Evolutionary conservation across 2,113 vertebrate species (phyloP).

Genomic region (Rostratula benghalensis): DNA sequence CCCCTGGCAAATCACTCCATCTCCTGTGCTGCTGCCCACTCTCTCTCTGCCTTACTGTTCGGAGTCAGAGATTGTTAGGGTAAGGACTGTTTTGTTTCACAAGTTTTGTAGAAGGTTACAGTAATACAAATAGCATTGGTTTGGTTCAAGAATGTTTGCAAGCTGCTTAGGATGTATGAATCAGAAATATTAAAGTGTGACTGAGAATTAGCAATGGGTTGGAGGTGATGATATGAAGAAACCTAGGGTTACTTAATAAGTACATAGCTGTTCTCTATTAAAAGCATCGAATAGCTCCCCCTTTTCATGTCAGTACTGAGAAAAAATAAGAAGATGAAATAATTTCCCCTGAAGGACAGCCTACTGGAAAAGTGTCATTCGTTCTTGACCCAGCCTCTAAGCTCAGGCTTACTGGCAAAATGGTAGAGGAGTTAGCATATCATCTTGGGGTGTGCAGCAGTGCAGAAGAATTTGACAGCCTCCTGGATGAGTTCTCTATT

Average conservation of each 20-base stretch:
- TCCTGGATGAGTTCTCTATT: constrained; percentile 58
- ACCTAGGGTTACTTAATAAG: background rate
- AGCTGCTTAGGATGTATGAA: background rate
- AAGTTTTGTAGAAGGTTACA: background rate
- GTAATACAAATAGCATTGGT: background rate
- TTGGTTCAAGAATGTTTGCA: background rate
- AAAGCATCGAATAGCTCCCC: constrained; percentile 17
- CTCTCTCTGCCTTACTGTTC: background rate
- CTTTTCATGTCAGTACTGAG: constrained; percentile 1
- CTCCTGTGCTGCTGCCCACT: background rate
- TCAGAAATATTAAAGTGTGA: background rate
- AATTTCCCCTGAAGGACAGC: constrained; percentile 67
- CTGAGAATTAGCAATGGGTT: background rate
- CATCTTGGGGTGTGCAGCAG: constrained; percentile 54
- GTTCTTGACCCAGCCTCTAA: constrained; percentile 67
- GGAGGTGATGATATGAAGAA: constrained; percentile 11
- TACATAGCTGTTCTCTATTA: constrained; percentile 25
- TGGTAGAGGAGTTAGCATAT: constrained; percentile 65
- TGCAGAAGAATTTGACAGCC: constrained; percentile 74
- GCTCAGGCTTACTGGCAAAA: constrained; percentile 70
- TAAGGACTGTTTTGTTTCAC: background rate
- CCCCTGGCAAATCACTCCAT: background rate
- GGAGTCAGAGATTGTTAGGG: background rate
- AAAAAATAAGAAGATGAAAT: constrained; percentile 37
- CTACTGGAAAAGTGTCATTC: constrained; percentile 62